These are phyloP conservation scores for Liasis olivaceus DNA, from an alignment of 2,797 vertebrate species.

Conservation along the genomic window DNA sequence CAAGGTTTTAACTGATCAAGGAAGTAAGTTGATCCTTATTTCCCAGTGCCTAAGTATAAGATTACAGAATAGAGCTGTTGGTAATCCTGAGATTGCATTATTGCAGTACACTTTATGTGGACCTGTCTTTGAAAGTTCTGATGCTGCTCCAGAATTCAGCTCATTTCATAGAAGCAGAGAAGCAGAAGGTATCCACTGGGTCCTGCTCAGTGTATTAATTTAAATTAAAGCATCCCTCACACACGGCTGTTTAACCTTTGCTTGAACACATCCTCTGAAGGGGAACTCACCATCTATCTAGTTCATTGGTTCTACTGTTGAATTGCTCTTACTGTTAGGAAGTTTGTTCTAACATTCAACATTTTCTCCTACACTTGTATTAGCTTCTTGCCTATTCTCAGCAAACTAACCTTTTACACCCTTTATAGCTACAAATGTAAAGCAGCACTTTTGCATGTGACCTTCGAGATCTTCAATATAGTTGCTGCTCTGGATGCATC, in stretches of 20 bases:
- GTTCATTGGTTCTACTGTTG: not conserved
- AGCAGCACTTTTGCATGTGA: not conserved
- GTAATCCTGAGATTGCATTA: not conserved
- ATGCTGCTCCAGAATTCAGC: not conserved
- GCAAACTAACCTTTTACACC: not conserved
- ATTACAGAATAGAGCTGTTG: not conserved
- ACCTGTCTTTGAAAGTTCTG: not conserved
- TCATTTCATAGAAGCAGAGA: not conserved
- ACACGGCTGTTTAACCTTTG: not conserved
- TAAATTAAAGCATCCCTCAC: not conserved
- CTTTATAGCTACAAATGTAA: not conserved
- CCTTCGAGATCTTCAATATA: not conserved
- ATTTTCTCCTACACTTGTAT: not conserved
- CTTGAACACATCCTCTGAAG: not conserved
- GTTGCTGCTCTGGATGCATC: too few species aligned
- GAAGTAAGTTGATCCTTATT: not conserved
- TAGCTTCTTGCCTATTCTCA: not conserved
- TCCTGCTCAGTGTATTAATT: not conserved
- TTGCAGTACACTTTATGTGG: not conserved
- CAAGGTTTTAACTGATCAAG: not conserved
- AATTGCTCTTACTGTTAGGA: not conserved
- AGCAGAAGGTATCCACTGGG: not conserved
- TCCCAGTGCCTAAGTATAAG: not conserved
- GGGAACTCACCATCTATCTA: not conserved
- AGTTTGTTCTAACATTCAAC: not conserved